These are phyloP conservation scores for Cosmia pyralina DNA, from an alignment of 2,888 invertebrate genomes.

Conservation along the genomic window DNA sequence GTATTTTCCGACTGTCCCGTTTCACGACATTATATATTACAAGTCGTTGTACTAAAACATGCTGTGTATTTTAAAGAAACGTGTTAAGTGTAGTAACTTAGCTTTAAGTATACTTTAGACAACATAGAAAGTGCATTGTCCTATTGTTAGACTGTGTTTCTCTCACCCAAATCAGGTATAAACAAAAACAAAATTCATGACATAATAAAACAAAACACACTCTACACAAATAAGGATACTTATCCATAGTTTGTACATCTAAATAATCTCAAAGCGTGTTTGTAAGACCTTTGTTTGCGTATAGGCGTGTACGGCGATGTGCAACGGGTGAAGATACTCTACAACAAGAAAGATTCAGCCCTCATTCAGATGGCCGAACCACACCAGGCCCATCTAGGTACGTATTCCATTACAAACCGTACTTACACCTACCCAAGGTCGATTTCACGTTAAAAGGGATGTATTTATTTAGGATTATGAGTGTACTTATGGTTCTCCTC, in stretches of 20 bases:
- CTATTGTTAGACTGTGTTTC: slow-evolving; percentile 67
- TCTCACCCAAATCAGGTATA: not conserved
- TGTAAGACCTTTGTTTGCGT: slow-evolving; percentile 77
- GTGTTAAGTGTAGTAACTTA: slow-evolving; percentile 73
- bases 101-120: slow-evolving; percentile 67
- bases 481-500: slow-evolving; percentile 71
- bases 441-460: slow-evolving; percentile 34
- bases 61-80: slow-evolving; percentile 70
- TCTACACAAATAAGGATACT: slow-evolving; percentile 69
- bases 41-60: slow-evolving; percentile 76
- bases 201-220: slow-evolving; percentile 61
- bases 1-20: slow-evolving; percentile 86
- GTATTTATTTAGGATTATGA: slow-evolving; percentile 76
- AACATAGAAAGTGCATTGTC: slow-evolving; percentile 69
- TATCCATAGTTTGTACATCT: slow-evolving; percentile 53
- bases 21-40: slow-evolving; percentile 83
- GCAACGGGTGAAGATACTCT: slow-evolving; percentile 99
- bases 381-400: slow-evolving; percentile 99
- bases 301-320: slow-evolving; percentile 99
- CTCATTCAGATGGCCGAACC: slow-evolving; percentile 99
- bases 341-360: slow-evolving; percentile 99
- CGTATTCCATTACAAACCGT: slow-evolving; percentile 72
- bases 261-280: slow-evolving; percentile 62
- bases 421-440: slow-evolving; percentile 44
- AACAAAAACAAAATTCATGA: slow-evolving; percentile 37